Evolutionary conservation across 2,797 vertebrate genomes (phyloP).

Genomic region (Scolopax rusticola): DNA sequence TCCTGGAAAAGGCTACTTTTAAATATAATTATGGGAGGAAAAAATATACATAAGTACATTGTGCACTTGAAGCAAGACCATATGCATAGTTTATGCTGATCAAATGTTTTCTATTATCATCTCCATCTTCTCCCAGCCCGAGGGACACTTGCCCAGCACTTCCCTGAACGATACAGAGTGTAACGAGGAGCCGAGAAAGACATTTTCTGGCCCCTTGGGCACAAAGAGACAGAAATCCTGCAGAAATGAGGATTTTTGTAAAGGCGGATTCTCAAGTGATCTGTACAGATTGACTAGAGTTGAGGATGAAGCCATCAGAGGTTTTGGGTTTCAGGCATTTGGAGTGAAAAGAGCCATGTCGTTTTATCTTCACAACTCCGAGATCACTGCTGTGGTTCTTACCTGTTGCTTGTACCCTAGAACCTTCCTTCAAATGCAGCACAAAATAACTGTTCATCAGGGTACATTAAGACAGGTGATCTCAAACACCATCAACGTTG

Average conservation of each 20-base stretch:
- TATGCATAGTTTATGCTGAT: neutral
- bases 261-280: neutral
- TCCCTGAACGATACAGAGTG: neutral
- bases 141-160: neutral
- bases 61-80: slow-evolving; percentile 23
- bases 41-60: slow-evolving; percentile 36
- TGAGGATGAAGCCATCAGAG: neutral
- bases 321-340: neutral
- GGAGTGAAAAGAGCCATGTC: neutral
- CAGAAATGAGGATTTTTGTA: neutral
- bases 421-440: neutral
- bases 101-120: neutral
- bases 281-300: fast-evolving
- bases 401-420: neutral
- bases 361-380: neutral
- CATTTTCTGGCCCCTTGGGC: neutral
- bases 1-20: slow-evolving; percentile 55
- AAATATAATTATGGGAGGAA: neutral
- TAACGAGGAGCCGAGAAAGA: neutral
- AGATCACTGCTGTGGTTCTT: neutral
- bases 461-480: neutral
- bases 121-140: neutral
- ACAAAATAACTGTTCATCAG: neutral
- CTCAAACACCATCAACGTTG: neutral
- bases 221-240: neutral